These are phyloP conservation scores for Telmatochromis sp. DNA, from an alignment of 2,113 vertebrate species.

Conservation along the genomic window DNA sequence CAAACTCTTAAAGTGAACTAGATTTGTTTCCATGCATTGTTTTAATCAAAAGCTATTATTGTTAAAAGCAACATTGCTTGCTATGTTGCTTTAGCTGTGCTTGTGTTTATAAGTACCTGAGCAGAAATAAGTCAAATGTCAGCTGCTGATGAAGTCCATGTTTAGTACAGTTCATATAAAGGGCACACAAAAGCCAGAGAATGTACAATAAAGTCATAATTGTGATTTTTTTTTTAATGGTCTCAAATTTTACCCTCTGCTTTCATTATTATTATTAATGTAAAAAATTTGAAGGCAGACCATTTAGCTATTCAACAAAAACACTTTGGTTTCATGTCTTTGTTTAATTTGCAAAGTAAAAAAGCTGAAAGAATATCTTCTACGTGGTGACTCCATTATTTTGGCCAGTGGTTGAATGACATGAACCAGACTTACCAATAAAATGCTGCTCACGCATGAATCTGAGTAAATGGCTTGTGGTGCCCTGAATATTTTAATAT, in stretches of 20 bases:
- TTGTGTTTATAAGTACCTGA: neutral
- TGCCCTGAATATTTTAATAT: neutral
- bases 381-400: neutral
- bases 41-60: accelerated
- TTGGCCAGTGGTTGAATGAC: accelerated
- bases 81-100: neutral
- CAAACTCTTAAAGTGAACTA: accelerated
- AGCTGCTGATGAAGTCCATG: neutral
- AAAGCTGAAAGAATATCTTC: accelerated
- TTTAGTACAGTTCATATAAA: neutral
- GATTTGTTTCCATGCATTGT: neutral
- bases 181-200: neutral
- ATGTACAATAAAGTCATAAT: neutral
- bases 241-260: accelerated
- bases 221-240: neutral
- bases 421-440: neutral
- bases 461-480: neutral
- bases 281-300: accelerated
- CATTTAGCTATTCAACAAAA: neutral
- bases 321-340: neutral
- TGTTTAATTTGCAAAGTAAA: neutral
- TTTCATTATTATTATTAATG: neutral
- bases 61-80: neutral
- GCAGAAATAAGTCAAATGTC: neutral
- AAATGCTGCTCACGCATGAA: neutral